Evolutionary conservation across 2,888 invertebrate species (phyloP), one percentile per base, ranked within the genome.

Genomic region (Cephus sareptanus): DNA sequence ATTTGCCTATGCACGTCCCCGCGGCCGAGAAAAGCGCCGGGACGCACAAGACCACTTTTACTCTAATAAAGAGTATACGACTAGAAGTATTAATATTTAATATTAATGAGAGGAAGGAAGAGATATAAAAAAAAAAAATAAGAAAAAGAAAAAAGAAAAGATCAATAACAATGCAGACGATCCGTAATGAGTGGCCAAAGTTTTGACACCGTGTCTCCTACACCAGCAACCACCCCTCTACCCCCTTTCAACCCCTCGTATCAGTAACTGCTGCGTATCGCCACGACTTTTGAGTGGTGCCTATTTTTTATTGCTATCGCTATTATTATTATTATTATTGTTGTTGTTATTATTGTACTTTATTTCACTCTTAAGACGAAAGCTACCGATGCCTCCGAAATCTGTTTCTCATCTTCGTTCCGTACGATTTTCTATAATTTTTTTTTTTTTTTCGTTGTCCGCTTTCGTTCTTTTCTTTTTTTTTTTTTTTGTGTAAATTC

Each of bases 31-130:
- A 79, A 81, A 74, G 82, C 82, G 82, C 85, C 85, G 87, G 87
- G 86, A 85, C 86, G 88, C 88, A 89, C 87, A 86, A 90, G 91
- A 90, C 89, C 90, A 91, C 87, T 89, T 89, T 89, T 90, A 91
- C 90, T 91, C 90, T 91, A 89, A 85, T 86, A 87, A 87, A 89
- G 90, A 89, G 91, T 91, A 91, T 91, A 91, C 91, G 91, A 91
- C 89, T 91, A 91, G 91, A 91, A 91, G 91, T 91, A 91, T 91
- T 91, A 90, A 80, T 78, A 78, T 78, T 78, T 75, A 71, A 71
- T 71, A 71, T 71, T 31, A 56, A 56, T 23, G 56, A 56, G 56
- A 56, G 56, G 56, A 56, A 76, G 69, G 68, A 73, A 76, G 74
- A 71, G 78, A 76, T 76, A 70, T 76, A 76, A 73, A 33, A 76